phyloP scores from a whole-genome alignment of 2,113 vertebrate genomes.

The Oncorhynchus kisutch region DNA sequence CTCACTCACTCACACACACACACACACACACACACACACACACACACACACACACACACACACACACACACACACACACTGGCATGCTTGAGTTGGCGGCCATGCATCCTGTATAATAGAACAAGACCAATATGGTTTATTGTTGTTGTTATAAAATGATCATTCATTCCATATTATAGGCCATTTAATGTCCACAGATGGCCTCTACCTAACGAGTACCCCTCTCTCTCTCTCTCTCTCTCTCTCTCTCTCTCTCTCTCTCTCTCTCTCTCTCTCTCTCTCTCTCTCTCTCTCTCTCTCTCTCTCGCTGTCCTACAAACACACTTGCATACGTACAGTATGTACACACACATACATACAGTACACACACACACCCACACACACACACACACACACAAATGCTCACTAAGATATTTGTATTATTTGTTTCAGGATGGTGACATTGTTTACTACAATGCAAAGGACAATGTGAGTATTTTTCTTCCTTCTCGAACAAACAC shows the following conservation, averaged over 20 bases:
- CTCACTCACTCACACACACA: neutral
- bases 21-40: neutral
- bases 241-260: no score
- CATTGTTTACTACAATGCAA: slow-evolving; percentile 95
- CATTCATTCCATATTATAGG: neutral
- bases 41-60: neutral
- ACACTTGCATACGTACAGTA: slow-evolving; percentile 8
- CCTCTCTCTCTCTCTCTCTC: no score
- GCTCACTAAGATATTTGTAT: neutral
- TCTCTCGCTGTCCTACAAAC: neutral
- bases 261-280: no score
- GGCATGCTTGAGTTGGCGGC: neutral
- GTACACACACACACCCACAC: neutral
- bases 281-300: no score
- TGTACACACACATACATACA: neutral
- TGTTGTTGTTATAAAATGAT: neutral
- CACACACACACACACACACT: neutral
- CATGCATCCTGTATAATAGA: neutral
- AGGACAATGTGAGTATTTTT: slow-evolving; percentile 85
- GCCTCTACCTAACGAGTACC: neutral
- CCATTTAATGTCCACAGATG: neutral
- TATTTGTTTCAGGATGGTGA: slow-evolving; percentile 81
- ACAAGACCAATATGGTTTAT: neutral
- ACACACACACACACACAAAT: slow-evolving; percentile 1
- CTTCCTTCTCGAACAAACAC: neutral